phyloP scores from a whole-genome alignment of 2,113 vertebrate species.

The Gobio gobio region DNA sequence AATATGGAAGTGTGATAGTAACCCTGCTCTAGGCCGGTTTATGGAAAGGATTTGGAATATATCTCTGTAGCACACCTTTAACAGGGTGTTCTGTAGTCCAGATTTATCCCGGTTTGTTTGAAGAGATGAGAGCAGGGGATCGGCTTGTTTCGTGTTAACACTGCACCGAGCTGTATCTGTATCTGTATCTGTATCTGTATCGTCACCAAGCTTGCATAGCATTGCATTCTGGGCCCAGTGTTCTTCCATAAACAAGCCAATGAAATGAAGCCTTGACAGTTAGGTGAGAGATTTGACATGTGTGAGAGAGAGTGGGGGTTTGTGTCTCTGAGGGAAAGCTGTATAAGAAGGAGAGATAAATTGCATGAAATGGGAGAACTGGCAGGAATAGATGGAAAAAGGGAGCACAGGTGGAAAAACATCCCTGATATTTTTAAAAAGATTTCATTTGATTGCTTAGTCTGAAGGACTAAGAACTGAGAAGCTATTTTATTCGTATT shows the following conservation, averaged over 20 bases:
- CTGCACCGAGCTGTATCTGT: neutral
- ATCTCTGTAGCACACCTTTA: neutral
- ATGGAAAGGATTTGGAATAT: neutral
- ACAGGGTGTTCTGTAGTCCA: neutral
- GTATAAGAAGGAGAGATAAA: neutral
- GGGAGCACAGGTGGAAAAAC: neutral
- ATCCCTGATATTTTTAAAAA: neutral
- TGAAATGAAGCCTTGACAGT: constrained; percentile 26
- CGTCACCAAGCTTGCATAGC: neutral
- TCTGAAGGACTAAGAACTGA: neutral
- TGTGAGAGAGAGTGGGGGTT: neutral
- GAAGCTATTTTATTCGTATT: neutral
- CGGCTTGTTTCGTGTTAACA: neutral
- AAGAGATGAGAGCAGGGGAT: neutral
- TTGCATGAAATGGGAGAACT: neutral
- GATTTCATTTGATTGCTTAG: neutral
- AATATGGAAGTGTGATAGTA: neutral
- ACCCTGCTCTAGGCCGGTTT: neutral
- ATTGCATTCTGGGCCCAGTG: constrained; percentile 24
- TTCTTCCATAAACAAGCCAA: neutral
- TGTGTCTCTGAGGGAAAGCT: neutral
- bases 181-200: neutral
- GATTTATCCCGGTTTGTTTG: neutral
- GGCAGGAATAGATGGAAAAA: neutral
- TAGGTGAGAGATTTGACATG: constrained; percentile 40